Evolutionary conservation across 2,888 invertebrate species (phyloP).

Genomic region (Machimus rusticus): DNA sequence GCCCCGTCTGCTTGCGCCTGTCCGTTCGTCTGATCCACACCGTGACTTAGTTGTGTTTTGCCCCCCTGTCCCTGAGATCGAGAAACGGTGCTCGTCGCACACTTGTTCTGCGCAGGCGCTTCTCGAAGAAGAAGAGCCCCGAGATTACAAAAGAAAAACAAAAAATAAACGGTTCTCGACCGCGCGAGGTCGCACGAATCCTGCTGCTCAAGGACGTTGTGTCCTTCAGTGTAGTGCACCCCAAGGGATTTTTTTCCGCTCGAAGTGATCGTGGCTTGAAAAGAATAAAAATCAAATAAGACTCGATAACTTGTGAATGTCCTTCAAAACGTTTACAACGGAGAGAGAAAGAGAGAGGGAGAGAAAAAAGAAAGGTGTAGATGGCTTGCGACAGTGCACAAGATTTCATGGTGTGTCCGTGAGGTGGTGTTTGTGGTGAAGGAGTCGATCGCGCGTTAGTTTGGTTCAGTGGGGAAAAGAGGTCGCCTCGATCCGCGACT

Average conservation of each 20-base stretch:
- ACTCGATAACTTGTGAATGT: constrained; percentile 38
- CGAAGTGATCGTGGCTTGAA: background rate
- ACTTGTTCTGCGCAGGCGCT: constrained; percentile 2
- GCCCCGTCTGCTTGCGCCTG: constrained; percentile 28
- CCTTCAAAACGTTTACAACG: constrained; percentile 38
- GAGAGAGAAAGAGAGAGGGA: constrained; percentile 21
- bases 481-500: constrained; percentile 12
- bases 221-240: constrained; percentile 13
- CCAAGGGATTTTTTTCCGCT: background rate
- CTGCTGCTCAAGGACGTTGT: constrained; percentile 31
- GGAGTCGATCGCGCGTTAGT: no score
- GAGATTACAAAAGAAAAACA: background rate
- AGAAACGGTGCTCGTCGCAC: background rate
- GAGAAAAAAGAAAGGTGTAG: constrained; percentile 35
- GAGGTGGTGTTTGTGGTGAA: background rate
- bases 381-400: constrained; percentile 22
- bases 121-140: background rate
- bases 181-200: background rate
- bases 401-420: constrained; percentile 27
- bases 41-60: constrained; percentile 31
- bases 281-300: background rate
- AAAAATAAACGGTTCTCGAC: background rate
- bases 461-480: constrained; percentile 24
- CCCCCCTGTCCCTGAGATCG: background rate
- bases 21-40: background rate